A percentile compares a stretch with the other conserved stretches of the same genome.
phyloP scores from a whole-genome alignment of 2,797 vertebrate species.

The Borostomias antarcticus region DNA sequence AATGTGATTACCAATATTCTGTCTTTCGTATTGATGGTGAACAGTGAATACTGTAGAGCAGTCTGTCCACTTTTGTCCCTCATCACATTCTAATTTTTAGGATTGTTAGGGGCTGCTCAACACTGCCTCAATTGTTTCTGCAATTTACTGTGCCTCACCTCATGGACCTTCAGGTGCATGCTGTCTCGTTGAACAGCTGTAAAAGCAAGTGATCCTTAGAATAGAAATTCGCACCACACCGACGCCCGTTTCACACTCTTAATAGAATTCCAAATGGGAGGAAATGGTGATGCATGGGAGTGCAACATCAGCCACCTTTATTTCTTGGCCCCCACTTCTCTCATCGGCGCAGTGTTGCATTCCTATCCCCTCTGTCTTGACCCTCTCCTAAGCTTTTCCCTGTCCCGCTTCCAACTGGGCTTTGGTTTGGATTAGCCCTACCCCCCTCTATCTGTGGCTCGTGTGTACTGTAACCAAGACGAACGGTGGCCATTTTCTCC shows the following conservation, averaged over 20 bases:
- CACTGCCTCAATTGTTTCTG: background rate
- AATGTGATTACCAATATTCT: constrained; percentile 20
- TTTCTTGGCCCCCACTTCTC: constrained; percentile 50
- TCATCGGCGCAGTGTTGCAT: constrained; percentile 61
- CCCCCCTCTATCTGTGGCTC: constrained; percentile 29
- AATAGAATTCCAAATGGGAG: constrained; percentile 38
- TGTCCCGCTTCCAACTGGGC: constrained; percentile 46
- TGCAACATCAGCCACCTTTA: constrained; percentile 54
- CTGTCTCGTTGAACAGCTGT: constrained; percentile 46
- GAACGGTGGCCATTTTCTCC: constrained; percentile 35
- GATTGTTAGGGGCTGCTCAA: background rate
- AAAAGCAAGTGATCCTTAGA: constrained; percentile 41
- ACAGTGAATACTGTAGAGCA: constrained; percentile 16
- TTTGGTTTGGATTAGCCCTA: constrained; percentile 51
- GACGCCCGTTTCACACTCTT: constrained; percentile 45
- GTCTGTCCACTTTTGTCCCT: constrained; percentile 24
- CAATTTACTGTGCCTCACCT: constrained; percentile 27
- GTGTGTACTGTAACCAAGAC: constrained; percentile 31
- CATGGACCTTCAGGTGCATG: constrained; percentile 53
- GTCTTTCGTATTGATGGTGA: constrained; percentile 23
- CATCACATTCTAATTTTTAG: constrained; percentile 35
- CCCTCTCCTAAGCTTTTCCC: constrained; percentile 37
- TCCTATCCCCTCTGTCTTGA: constrained; percentile 52
- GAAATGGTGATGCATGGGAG: constrained; percentile 63
- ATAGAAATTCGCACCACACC: constrained; percentile 51